Conservation (phyloP, 2,113 vertebrate genomes). For the Myodes glareolus region DNA sequence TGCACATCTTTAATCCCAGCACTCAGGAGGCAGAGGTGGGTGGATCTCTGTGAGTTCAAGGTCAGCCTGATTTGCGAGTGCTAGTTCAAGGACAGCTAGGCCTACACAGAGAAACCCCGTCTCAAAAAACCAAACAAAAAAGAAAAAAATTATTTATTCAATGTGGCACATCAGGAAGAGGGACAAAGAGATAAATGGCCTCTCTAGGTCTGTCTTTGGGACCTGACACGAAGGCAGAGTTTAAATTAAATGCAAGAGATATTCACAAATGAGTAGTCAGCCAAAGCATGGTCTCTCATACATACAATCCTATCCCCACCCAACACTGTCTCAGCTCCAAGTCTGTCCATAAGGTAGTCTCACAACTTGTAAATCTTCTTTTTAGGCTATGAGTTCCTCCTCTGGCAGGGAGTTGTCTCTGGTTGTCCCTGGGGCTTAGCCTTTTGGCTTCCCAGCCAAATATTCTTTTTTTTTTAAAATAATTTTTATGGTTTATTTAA, state of each 20-base stretch:
- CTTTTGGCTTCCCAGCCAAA: background rate
- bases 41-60: too few species aligned
- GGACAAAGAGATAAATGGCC: background rate
- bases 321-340: background rate
- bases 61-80: too few species aligned
- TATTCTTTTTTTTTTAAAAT: too few species aligned
- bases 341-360: background rate
- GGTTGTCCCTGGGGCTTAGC: background rate
- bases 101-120: too few species aligned
- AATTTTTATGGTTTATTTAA: too few species aligned
- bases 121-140: too few species aligned
- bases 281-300: background rate
- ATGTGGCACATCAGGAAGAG: background rate
- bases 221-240: background rate
- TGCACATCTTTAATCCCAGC: too few species aligned
- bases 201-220: background rate
- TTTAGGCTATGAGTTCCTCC: background rate
- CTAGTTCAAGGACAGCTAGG: too few species aligned
- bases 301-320: background rate
- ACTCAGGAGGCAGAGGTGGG: too few species aligned
- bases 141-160: background rate
- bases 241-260: background rate
- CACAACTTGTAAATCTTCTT: background rate
- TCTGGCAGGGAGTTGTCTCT: background rate
- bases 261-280: background rate